phyloP scores from a whole-genome alignment of 2,113 vertebrate genomes.

The Puffinus mauretanicus region DNA sequence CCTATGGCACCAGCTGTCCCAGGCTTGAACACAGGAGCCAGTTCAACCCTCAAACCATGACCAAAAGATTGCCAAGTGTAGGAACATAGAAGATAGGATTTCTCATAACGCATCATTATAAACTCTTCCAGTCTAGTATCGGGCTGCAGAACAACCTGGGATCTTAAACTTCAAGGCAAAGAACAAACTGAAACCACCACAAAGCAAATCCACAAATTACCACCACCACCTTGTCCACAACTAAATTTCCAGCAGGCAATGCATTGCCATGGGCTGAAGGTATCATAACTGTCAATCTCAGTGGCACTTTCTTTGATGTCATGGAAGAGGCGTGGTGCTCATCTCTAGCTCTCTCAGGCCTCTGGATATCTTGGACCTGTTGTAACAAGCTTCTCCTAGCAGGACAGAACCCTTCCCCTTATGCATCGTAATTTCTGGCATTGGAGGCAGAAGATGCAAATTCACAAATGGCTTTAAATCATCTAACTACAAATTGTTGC shows the following conservation, averaged over 20 bases:
- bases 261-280: not conserved
- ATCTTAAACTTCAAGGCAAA: not conserved
- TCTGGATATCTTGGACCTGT: not conserved
- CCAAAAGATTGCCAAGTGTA: not conserved
- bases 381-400: not conserved
- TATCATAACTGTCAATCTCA: not conserved
- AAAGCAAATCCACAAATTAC: not conserved
- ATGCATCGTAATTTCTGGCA: not conserved
- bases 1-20: not conserved
- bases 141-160: not conserved
- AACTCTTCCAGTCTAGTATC: not conserved
- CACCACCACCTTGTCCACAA: not conserved
- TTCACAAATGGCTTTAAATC: not conserved
- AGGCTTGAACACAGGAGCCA: not conserved
- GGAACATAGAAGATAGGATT: not conserved
- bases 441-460: not conserved
- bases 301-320: not conserved
- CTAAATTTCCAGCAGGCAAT: not conserved
- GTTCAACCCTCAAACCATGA: not conserved
- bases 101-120: not conserved
- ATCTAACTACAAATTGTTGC: not conserved
- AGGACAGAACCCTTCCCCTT: not conserved
- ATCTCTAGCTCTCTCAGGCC: not conserved
- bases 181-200: not conserved
- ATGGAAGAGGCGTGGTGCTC: not conserved